Base-by-base conservation (phyloP, 2,888 invertebrate species). In the Hirtodrosophila alboralis region DNA sequence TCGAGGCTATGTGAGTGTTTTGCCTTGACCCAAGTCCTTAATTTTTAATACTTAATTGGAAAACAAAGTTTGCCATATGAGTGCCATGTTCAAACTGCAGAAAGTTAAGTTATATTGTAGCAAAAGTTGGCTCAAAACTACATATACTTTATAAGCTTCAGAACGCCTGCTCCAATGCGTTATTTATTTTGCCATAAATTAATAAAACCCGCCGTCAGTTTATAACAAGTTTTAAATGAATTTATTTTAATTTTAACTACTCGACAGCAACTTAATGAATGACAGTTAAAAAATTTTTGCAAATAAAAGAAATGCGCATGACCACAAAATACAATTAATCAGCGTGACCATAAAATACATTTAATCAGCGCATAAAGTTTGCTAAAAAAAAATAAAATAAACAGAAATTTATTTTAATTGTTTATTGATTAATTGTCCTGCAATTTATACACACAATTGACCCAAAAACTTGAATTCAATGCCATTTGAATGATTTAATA, bases 401-500 rank as follows among this genome's bases (percentile, higher is more conserved):
- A 57, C 26, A 14, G 9, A 38, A 33, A 10, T 4, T 40, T 36
- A 28, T 41, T 49, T 40, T 3, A 45, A 53, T 53, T 45, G 66
- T n/a, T 10, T 30, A 49, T 52, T 64, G 73, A 48, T 66, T 72
- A 53, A 53, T 57, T 52, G 47, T 33, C 5, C 13, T 4, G n/a
- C 21, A 31, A 27, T 38, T 16, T 49, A 40, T 26, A 26, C 7
- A 21, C 23, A 13, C 28, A 28, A 13, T 21, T 12, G 9, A 5
- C 26, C 13, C 27, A 12, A 1, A 12, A 31, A 47, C 13, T 27
- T 2, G 27, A 16, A 27, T 36, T 37, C 37, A 45, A 41, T 38
- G 34, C 10, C 52, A 58, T 36, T n/a, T 37, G 66, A 72, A 45
- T 68, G 73, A 68, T 66, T 72, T 67, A 68, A 54, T 59, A 49